These are phyloP conservation scores for Thymallus thymallus DNA, from an alignment of 2,113 vertebrate genomes.

Conservation along the genomic window DNA sequence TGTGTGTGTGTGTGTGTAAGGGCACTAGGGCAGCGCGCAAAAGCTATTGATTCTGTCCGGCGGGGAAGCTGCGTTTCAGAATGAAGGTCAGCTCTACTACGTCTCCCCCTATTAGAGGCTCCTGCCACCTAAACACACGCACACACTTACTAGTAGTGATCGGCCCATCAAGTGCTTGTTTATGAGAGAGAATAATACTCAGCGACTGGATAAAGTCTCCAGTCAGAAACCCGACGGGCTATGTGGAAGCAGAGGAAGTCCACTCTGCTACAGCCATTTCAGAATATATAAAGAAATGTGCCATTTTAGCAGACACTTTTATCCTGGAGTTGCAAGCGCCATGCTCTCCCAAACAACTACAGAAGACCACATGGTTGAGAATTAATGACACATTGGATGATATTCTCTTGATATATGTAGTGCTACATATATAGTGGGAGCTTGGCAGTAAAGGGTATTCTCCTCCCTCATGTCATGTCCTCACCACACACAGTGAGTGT, in stretches of 20 bases:
- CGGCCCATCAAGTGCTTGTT: slow-evolving; percentile 53
- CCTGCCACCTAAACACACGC: slow-evolving; percentile 24
- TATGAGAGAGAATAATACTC: slow-evolving; percentile 43
- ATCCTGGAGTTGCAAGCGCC: too few species aligned
- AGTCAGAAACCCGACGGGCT: slow-evolving; percentile 20
- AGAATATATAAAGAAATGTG: not conserved
- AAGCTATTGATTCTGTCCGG: slow-evolving; percentile 81
- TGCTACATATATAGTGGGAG: not conserved
- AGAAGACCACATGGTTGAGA: not conserved
- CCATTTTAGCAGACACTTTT: too few species aligned
- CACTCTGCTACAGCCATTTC: not conserved
- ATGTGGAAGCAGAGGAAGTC: slow-evolving; percentile 28
- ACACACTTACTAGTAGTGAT: slow-evolving; percentile 23
- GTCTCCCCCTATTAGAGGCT: slow-evolving; percentile 69
- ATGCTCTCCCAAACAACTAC: too few species aligned
- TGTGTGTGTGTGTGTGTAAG: slow-evolving; percentile 53
- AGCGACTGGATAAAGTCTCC: slow-evolving; percentile 33
- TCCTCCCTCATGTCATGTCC: not conserved
- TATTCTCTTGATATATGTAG: not conserved
- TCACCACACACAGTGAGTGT: too few species aligned
- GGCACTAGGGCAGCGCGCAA: slow-evolving; percentile 62
- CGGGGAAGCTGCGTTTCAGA: slow-evolving; percentile 71
- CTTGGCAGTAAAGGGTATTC: too few species aligned
- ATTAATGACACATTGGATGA: too few species aligned
- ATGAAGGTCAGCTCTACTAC: slow-evolving; percentile 79